These are phyloP conservation scores for Sarcoramphus papa DNA, from an alignment of 2,797 vertebrate species.

Conservation along the genomic window DNA sequence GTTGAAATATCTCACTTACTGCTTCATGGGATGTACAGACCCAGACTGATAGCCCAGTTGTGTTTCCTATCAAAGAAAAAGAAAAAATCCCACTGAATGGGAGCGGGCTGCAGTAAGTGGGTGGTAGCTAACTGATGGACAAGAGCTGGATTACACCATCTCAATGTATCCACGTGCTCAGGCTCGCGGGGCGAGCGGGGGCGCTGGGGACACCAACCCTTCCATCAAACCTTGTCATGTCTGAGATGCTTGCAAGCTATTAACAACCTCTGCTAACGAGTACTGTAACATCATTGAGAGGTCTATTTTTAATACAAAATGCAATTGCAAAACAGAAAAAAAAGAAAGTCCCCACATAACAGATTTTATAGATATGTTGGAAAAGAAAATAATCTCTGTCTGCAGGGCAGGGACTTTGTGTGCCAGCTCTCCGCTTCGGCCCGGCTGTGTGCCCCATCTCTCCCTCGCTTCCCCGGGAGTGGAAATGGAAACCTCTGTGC, in stretches of 20 bases:
- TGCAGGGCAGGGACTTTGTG: not conserved
- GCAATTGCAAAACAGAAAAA: not conserved
- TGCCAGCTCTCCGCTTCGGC: not conserved
- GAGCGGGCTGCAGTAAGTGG: not conserved
- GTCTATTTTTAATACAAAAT: slow-evolving; percentile 12
- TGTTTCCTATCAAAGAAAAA: not conserved
- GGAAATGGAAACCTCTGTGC: slow-evolving; percentile 37
- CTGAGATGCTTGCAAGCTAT: not conserved
- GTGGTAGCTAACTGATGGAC: not conserved
- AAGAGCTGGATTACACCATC: not conserved
- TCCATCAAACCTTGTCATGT: not conserved
- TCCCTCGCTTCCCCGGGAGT: not conserved
- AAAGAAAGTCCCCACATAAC: not conserved
- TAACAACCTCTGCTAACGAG: not conserved
- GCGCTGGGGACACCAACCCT: not conserved
- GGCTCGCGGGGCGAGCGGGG: not conserved
- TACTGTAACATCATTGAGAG: rapidly evolving
- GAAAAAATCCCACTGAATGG: not conserved
- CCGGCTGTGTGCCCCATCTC: not conserved
- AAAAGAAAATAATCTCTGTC: slow-evolving; percentile 9
- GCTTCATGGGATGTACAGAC: not conserved
- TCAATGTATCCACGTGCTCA: not conserved
- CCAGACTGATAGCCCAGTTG: not conserved
- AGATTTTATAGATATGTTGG: not conserved
- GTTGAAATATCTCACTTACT: not conserved